Conservation (phyloP, 2,113 vertebrate species). For the Copsychus sechellarum region DNA sequence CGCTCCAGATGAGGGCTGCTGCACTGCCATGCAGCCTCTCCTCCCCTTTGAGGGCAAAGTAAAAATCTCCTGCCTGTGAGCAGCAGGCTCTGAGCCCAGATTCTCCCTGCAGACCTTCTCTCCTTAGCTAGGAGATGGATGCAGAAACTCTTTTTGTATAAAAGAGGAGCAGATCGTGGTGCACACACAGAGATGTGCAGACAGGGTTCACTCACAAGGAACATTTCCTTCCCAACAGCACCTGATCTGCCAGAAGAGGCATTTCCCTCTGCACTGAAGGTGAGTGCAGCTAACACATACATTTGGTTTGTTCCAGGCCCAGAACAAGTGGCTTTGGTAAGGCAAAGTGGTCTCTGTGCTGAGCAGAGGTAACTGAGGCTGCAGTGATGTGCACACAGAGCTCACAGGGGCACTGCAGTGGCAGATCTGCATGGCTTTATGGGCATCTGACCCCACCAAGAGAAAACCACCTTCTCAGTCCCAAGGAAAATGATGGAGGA, state of each 20-base stretch:
- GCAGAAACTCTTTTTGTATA: background rate
- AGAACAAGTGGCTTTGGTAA: background rate
- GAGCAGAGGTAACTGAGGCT: background rate
- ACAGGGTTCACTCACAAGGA: rapidly evolving
- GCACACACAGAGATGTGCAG: background rate
- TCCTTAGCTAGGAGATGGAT: background rate
- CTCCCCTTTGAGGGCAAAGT: background rate
- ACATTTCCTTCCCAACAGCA: background rate
- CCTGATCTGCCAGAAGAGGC: background rate
- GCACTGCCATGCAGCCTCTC: background rate
- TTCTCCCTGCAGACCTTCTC: background rate
- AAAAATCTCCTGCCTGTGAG: background rate
- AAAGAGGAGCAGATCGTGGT: background rate
- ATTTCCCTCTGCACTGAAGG: background rate
- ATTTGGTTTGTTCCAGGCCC: background rate
- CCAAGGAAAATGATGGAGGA: background rate
- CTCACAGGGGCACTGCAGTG: background rate
- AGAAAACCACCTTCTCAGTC: background rate
- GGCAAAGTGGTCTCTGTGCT: background rate
- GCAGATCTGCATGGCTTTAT: background rate
- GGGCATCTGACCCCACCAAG: background rate
- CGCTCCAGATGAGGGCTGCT: background rate
- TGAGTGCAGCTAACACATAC: background rate
- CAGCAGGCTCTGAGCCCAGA: background rate
- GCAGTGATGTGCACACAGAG: background rate